Evolutionary conservation across 2,888 invertebrate genomes (phyloP).

Genomic region (Zygaena filipendulae): DNA sequence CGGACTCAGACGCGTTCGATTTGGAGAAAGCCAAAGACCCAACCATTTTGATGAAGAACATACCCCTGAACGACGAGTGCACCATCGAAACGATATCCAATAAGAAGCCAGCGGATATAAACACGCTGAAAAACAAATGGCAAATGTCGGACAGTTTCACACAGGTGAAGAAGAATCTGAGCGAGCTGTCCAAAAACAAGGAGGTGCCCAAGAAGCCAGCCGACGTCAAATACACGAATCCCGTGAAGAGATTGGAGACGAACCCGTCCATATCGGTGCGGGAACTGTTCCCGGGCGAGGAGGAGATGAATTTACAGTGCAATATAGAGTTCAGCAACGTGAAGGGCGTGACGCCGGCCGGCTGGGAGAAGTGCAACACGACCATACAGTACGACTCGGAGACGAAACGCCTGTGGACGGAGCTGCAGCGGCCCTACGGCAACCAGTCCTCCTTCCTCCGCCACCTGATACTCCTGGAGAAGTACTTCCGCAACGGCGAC

Average conservation of each 20-base stretch:
- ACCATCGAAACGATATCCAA: conserved; percentile 68
- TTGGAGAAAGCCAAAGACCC: conserved; percentile 32
- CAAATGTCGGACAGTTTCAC: conserved; percentile 61
- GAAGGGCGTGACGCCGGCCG: conserved; percentile 80
- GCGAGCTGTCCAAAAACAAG: conserved; percentile 52
- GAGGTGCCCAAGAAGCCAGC: conserved; percentile 38
- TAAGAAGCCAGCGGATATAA: conserved; percentile 52
- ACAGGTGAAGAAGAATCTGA: conserved; percentile 59
- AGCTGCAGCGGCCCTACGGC: conserved; percentile 86
- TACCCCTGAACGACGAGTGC: conserved; percentile 68
- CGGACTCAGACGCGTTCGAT: conserved; percentile 31
- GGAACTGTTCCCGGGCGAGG: conserved; percentile 84
- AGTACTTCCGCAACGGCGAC: conserved; percentile 85
- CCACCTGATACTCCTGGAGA: conserved; percentile 83
- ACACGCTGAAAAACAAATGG: conserved; percentile 61
- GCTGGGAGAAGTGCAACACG: conserved; percentile 85
- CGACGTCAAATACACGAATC: conserved; percentile 64
- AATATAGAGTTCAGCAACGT: conserved; percentile 79
- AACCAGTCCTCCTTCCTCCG: conserved; percentile 87
- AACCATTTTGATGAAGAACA: conserved; percentile 37
- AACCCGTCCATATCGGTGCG: conserved; percentile 87
- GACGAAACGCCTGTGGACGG: conserved; percentile 84
- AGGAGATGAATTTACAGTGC: conserved; percentile 81
- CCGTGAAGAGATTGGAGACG: conserved; percentile 75
- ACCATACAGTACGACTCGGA: conserved; percentile 84